These are phyloP conservation scores for Sebastes miniatus DNA, from an alignment of 2,797 vertebrate species.

Conservation along the genomic window DNA sequence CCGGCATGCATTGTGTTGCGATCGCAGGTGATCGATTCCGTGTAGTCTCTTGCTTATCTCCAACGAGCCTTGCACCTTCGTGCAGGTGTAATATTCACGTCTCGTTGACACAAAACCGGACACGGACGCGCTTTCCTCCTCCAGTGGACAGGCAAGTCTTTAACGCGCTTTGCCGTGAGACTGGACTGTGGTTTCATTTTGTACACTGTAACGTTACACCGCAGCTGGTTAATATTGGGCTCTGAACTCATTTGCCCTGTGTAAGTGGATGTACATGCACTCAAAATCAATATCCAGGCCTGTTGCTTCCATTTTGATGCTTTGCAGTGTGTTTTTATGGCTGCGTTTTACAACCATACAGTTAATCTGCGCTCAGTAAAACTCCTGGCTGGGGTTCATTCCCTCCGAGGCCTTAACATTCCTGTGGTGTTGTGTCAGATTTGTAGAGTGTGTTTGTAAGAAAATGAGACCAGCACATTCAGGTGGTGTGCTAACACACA, in stretches of 20 bases:
- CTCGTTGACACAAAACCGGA: no score
- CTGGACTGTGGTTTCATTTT: background rate
- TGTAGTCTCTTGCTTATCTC: no score
- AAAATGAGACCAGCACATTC: background rate
- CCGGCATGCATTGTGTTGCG: no score
- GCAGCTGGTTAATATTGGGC: background rate
- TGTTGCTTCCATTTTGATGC: conserved; percentile 22
- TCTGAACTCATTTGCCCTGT: background rate
- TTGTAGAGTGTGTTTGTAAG: background rate
- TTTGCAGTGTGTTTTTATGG: conserved; percentile 47
- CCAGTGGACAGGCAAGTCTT: no score
- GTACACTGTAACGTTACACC: background rate
- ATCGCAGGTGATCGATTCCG: no score
- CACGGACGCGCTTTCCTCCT: no score
- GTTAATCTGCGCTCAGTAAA: conserved; percentile 55
- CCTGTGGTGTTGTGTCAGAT: conserved; percentile 31
- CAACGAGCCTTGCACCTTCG: no score
- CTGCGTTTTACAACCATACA: conserved; percentile 40
- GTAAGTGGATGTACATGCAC: background rate
- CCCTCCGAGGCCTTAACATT: conserved; percentile 24
- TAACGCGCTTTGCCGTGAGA: no score
- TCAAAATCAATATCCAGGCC: conserved; percentile 27
- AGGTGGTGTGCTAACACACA: background rate
- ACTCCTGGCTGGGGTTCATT: conserved; percentile 18
- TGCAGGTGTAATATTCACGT: no score